A percentile compares a stretch with the other conserved stretches of the same genome.
These are phyloP conservation scores for Heteromormyrus szaboi DNA, from an alignment of 2,797 vertebrate species.

Conservation along the genomic window DNA sequence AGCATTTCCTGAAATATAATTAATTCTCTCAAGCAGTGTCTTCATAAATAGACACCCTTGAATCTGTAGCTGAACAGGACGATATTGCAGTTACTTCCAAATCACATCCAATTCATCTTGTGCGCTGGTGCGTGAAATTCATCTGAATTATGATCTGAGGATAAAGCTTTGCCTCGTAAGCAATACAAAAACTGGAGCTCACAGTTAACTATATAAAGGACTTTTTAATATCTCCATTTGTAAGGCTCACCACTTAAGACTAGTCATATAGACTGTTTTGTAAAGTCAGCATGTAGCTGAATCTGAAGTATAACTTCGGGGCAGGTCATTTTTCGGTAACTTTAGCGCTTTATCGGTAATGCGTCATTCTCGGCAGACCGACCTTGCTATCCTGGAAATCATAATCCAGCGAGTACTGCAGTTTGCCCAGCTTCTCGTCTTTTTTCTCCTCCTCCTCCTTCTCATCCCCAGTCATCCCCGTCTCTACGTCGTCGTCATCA, in stretches of 20 bases:
- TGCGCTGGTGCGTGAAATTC: background rate
- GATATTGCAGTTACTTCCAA: background rate
- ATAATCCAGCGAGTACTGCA: constrained; percentile 94
- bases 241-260: background rate
- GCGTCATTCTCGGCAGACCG: background rate
- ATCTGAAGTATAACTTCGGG: background rate
- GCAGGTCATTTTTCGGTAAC: background rate
- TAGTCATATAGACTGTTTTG: background rate
- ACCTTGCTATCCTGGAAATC: constrained; percentile 94
- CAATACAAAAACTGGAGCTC: background rate
- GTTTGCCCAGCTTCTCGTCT: constrained; percentile 89
- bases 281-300: background rate
- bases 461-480: constrained; percentile 81
- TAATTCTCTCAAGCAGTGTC: background rate
- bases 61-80: background rate
- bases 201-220: background rate
- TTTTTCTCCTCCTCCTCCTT: constrained; percentile 92
- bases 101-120: background rate
- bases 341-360: background rate
- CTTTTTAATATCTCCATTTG: background rate
- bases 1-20: background rate
- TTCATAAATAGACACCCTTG: background rate
- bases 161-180: background rate
- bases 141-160: background rate
- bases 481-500: constrained; percentile 81